A percentile compares a stretch with the other conserved stretches of the same genome.
These are phyloP conservation scores for Bombus picipes DNA, from an alignment of 1,140 invertebrate genomes.

Conservation along the genomic window DNA sequence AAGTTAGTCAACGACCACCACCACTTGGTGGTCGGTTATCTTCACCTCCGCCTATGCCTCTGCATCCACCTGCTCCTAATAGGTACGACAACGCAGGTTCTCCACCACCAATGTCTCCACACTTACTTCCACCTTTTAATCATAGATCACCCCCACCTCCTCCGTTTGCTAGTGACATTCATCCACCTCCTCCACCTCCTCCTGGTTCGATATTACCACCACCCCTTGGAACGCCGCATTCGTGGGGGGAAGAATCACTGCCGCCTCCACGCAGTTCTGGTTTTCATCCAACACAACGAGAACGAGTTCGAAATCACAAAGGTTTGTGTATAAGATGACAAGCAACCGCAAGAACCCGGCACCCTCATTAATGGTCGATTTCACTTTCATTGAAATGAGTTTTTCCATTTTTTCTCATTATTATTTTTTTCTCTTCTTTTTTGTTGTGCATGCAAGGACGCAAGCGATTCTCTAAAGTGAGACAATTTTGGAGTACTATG, in stretches of 20 bases:
- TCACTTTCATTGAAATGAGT: constrained; percentile 12
- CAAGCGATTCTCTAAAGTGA: constrained; percentile 82
- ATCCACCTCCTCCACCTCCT: constrained; percentile 62
- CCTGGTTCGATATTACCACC: constrained; percentile 67
- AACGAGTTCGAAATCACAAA: constrained; percentile 78
- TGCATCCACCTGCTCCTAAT: constrained; percentile 56
- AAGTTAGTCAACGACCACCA: constrained; percentile 85
- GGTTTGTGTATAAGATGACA: constrained; percentile 73
- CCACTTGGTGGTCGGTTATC: constrained; percentile 86
- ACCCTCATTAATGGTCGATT: constrained; percentile 14
- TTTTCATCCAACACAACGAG: constrained; percentile 74
- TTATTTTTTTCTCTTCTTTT: constrained; percentile 65
- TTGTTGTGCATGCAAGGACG: constrained; percentile 81
- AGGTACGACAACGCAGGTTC: constrained; percentile 71
- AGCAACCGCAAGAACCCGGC: constrained; percentile 18
- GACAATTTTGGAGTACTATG: constrained; percentile 83
- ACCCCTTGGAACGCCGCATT: constrained; percentile 65
- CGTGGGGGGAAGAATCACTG: constrained; percentile 75
- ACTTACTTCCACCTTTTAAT: constrained; percentile 65
- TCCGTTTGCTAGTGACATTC: constrained; percentile 71
- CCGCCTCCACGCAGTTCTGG: constrained; percentile 71
- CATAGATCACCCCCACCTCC: constrained; percentile 70
- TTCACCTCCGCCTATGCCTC: constrained; percentile 84
- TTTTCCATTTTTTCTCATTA: constrained; percentile 25
- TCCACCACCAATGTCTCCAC: constrained; percentile 72